phyloP scores from a whole-genome alignment of 2,797 vertebrate genomes.

The Dermochelys coriacea region DNA sequence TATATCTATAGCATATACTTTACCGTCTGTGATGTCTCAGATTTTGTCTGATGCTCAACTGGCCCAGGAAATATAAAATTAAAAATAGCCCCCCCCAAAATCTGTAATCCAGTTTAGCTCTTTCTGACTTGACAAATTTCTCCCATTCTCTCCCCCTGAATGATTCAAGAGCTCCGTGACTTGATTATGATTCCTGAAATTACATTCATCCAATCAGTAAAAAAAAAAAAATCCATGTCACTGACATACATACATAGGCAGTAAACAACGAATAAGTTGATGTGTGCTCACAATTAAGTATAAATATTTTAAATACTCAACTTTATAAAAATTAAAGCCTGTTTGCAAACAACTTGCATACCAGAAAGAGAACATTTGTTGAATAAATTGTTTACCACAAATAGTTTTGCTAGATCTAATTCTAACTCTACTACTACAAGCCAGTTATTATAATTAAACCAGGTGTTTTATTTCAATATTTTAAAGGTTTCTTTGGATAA shows the following conservation, averaged over 20 bases:
- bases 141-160: not conserved
- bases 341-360: not conserved
- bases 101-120: fast-evolving
- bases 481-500: not conserved
- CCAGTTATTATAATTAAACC: conserved; percentile 34
- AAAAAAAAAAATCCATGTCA: not conserved
- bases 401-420: not conserved
- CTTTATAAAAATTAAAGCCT: not conserved
- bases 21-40: no score
- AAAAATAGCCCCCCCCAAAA: not conserved
- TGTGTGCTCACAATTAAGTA: not conserved
- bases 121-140: not conserved
- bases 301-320: not conserved
- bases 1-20: no score
- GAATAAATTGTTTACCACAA: not conserved
- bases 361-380: not conserved
- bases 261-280: not conserved
- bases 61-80: not conserved
- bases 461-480: not conserved
- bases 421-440: not conserved
- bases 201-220: not conserved
- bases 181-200: not conserved
- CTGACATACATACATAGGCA: fast-evolving
- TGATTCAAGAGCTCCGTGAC: fast-evolving
- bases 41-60: not conserved